Percentiles rank a stretch among this genome's conserved stretches.
Conservation (phyloP, 1,140 invertebrate species). For the Mamestra configurata region DNA sequence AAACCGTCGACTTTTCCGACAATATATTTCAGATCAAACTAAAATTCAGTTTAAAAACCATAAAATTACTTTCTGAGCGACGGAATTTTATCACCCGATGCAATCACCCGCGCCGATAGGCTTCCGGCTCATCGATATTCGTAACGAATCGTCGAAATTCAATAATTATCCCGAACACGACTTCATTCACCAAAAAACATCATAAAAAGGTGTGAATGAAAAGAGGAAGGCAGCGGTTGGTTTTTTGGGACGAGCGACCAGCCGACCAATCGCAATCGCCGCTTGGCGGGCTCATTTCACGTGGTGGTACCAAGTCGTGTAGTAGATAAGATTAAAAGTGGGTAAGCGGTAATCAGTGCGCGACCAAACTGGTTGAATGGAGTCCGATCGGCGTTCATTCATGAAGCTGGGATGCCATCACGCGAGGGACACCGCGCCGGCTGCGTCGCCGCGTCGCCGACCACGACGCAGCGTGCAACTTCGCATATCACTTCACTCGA, state of each 20-base stretch:
- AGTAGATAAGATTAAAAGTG: conserved; percentile 85
- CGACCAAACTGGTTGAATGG: conserved; percentile 85
- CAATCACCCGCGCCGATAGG: conserved; percentile 80
- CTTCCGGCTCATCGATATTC: conserved; percentile 87
- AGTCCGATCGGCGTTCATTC: conserved; percentile 77
- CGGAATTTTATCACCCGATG: conserved; percentile 81
- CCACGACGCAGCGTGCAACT: conserved; percentile 20
- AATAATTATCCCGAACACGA: conserved; percentile 88
- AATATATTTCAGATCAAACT: conserved; percentile 49
- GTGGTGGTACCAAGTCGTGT: conserved; percentile 68
- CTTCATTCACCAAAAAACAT: conserved; percentile 86
- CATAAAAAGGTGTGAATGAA: conserved; percentile 87
- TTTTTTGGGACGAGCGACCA: conserved; percentile 70
- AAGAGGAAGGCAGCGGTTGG: conserved; percentile 71
- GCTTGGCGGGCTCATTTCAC: conserved; percentile 51
- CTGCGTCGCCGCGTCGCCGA: conserved; percentile 3
- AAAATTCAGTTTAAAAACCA: conserved; percentile 82
- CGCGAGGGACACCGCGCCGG: conserved; percentile 62
- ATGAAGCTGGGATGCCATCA: conserved; percentile 80
- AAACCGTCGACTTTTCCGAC: not conserved
- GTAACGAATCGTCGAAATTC: conserved; percentile 87
- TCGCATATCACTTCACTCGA: conserved; percentile 30
- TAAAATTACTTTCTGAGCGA: conserved; percentile 85
- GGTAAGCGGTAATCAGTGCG: conserved; percentile 82
- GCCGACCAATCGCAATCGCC: conserved; percentile 46